phyloP scores from a whole-genome alignment of 2,113 vertebrate species.

The Indicator maculatus region DNA sequence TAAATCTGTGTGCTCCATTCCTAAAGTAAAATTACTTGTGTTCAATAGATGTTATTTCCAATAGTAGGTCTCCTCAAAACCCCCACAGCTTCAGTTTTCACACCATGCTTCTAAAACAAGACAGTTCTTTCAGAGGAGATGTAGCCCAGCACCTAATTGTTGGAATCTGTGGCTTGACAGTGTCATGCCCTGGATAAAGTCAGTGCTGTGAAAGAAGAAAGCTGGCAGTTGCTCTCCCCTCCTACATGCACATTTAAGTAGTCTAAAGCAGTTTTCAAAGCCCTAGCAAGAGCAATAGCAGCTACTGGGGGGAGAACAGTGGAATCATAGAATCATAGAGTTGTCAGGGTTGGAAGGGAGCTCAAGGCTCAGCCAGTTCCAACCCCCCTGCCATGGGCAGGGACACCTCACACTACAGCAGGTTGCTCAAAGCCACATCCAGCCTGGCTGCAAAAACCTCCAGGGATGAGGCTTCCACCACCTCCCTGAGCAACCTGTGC shows the following conservation, averaged over 20 bases:
- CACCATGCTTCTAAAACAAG: neutral
- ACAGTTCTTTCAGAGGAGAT: neutral
- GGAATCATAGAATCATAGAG: too few relatives aligned
- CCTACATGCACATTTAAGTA: fast-evolving
- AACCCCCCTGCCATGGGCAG: too few relatives aligned
- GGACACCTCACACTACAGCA: too few relatives aligned
- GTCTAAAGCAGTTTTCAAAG: neutral
- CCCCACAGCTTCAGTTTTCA: neutral
- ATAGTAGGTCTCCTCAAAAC: neutral
- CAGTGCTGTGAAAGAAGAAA: neutral
- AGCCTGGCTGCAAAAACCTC: too few relatives aligned
- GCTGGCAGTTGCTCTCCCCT: neutral
- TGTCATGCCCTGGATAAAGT: neutral
- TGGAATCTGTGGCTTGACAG: neutral
- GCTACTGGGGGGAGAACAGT: neutral
- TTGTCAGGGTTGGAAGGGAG: too few relatives aligned
- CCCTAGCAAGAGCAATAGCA: neutral
- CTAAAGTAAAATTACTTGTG: neutral
- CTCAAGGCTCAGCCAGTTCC: too few relatives aligned
- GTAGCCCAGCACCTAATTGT: neutral
- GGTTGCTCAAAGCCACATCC: too few relatives aligned
- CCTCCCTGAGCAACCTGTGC: too few relatives aligned
- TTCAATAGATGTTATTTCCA: neutral
- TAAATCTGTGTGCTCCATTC: neutral
- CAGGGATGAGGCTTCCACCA: too few relatives aligned